Base-by-base conservation (phyloP, 1,140 invertebrate genomes). In the Belonocnema kinseyi region DNA sequence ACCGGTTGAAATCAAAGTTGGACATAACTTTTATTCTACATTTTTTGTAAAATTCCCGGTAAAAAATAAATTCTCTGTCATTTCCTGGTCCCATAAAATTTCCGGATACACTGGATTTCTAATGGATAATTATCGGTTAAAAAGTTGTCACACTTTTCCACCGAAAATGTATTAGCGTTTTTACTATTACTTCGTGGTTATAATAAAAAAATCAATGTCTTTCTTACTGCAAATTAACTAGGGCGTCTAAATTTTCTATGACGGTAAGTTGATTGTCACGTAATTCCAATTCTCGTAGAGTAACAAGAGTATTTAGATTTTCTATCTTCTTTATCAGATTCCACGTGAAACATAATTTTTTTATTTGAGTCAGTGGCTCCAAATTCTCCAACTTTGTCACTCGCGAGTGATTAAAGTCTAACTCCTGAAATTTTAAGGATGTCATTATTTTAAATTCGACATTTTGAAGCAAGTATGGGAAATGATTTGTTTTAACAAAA, bases 321-420 rank as follows among this genome's bases (percentile, higher is more conserved):
- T 98, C 97, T 86, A 99, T 99, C 86, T 97, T 97, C 83, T 96
- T 98, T 13, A 99, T 97, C 0, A 98, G 92, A 92, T 99, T 99
- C 96, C 98, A 98, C 61, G 98, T 94, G 26, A 99, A 92, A 87
- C 95, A 98, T 50, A 98, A 90, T 83, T 94, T 95, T 92, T 98
- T 94, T 51, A 97, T 93, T 79, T 94, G 93, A 19, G 89, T 93
- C 14, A 98, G 86, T 3, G 93, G 93, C 84, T 97, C 96, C 17
- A 98, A 92, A 87, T 97, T 96, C 83, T 97, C 95, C 80, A 98
- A 93, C 88, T 96, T 96, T 13, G 93, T 94, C 79, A 98, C 94
- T 82, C 96, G 93, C 19, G 95, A 94, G 91, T 99, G 97, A 92
- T 98, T 98, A 61, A 99, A 93, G 90, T 99, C 97, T 50, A 97